Percentiles rank a stretch among this genome's conserved stretches.
Evolutionary conservation across 2,888 invertebrate species (phyloP).

Genomic region (Mamestra brassicae): DNA sequence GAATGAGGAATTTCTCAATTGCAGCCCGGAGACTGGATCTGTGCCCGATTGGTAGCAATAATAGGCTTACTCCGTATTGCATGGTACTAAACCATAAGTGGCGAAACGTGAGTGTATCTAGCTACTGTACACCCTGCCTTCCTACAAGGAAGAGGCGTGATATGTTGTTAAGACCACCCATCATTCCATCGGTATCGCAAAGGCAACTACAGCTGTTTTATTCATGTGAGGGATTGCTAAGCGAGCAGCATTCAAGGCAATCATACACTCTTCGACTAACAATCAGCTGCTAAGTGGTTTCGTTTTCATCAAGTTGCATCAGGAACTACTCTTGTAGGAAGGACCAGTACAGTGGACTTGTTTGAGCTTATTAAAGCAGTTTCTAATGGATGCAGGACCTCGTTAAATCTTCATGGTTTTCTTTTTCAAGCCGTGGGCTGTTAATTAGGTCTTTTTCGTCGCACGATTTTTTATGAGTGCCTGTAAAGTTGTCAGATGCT

Average conservation of each 20-base stretch:
- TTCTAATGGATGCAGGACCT: constrained; percentile 7
- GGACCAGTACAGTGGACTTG: constrained; percentile 23
- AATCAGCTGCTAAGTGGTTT: constrained; percentile 24
- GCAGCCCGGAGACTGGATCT: no score
- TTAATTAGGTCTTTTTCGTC: background rate
- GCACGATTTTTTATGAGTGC: no score
- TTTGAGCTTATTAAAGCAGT: constrained; percentile 17
- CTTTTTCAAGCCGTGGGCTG: background rate
- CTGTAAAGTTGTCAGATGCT: no score
- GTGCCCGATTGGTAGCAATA: no score
- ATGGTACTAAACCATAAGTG: no score
- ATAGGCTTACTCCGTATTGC: no score
- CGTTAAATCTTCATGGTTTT: background rate
- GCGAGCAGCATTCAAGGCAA: constrained; percentile 18
- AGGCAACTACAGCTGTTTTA: constrained; percentile 39
- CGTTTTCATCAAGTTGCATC: constrained; percentile 16
- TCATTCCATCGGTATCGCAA: constrained; percentile 23
- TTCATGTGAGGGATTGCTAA: constrained; percentile 39
- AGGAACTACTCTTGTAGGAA: constrained; percentile 2
- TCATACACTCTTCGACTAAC: constrained; percentile 24
- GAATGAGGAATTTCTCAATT: no score
- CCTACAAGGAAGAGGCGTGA: background rate
- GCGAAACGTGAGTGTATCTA: background rate
- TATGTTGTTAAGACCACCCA: constrained; percentile 44
- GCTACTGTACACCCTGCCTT: background rate